A percentile compares a stretch with the other conserved stretches of the same genome.
These are phyloP conservation scores for Rafetus swinhoei DNA, from an alignment of 2,113 vertebrate genomes.

Conservation along the genomic window DNA sequence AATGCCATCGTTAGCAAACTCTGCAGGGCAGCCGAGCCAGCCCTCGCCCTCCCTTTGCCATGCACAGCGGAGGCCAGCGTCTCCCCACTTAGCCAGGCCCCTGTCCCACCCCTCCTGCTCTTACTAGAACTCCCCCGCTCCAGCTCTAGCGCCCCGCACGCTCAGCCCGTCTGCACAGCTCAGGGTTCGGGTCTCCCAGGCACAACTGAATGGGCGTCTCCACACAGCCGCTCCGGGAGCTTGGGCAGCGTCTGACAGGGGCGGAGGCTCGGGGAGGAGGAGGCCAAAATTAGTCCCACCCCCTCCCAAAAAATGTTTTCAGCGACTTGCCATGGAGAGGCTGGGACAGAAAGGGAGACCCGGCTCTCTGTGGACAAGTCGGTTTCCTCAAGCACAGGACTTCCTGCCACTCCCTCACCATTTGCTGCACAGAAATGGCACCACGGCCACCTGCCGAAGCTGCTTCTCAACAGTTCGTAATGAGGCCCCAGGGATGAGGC, in stretches of 20 bases:
- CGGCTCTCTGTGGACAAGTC: background rate
- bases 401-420: background rate
- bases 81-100: background rate
- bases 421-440: background rate
- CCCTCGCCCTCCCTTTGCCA: background rate
- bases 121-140: background rate
- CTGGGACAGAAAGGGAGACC: background rate
- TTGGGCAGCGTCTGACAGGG: too few species aligned
- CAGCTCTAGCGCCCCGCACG: background rate
- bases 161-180: background rate
- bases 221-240: background rate
- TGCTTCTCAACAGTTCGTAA: background rate
- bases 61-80: background rate
- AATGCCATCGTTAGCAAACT: background rate
- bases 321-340: background rate
- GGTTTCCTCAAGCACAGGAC: background rate
- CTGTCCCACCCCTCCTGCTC: background rate
- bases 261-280: background rate
- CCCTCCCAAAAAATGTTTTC: background rate
- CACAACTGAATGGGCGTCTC: background rate
- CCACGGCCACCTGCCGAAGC: background rate
- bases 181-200: background rate
- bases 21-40: background rate
- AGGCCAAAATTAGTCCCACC: background rate
- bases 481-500: background rate